Percentiles rank a stretch among this genome's conserved stretches.
These are phyloP conservation scores for Umimayanthus chanpuru DNA, from an alignment of 92 coral and sea anemone species.

Conservation along the genomic window DNA sequence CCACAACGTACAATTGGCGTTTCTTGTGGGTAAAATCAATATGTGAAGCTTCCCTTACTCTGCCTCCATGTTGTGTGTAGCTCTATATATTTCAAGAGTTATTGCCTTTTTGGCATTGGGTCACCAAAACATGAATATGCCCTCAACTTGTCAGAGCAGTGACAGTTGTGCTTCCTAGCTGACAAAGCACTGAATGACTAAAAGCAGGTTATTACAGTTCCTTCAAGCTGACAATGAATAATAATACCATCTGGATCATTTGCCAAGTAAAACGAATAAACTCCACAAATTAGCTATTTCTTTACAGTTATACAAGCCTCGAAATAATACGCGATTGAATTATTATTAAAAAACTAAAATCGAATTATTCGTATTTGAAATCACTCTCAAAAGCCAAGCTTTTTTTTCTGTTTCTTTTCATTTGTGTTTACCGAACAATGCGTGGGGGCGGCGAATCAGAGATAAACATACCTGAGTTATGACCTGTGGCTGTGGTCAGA, in stretches of 20 bases:
- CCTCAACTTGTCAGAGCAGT: no score
- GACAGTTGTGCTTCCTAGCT: background rate
- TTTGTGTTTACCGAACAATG: background rate
- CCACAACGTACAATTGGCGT: no score
- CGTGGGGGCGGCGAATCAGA: no score
- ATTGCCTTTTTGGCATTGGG: no score
- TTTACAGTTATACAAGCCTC: background rate
- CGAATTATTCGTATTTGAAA: background rate
- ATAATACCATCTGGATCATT: background rate
- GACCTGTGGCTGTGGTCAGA: no score
- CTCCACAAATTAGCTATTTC: background rate
- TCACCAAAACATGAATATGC: no score
- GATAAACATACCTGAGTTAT: no score
- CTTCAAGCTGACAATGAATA: background rate
- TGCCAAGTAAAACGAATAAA: background rate
- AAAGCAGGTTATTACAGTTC: background rate
- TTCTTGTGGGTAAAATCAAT: no score
- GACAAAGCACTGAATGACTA: background rate
- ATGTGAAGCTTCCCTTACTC: no score
- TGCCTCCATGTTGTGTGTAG: no score
- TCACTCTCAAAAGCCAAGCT: conserved; percentile 4
- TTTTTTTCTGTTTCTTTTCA: background rate
- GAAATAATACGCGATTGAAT: background rate
- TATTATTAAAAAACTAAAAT: background rate
- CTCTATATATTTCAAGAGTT: no score